A percentile compares a stretch with the other conserved stretches of the same genome.
phyloP scores from a whole-genome alignment of 2,113 vertebrate genomes.

The Sterrhoptilus dennistouni region DNA sequence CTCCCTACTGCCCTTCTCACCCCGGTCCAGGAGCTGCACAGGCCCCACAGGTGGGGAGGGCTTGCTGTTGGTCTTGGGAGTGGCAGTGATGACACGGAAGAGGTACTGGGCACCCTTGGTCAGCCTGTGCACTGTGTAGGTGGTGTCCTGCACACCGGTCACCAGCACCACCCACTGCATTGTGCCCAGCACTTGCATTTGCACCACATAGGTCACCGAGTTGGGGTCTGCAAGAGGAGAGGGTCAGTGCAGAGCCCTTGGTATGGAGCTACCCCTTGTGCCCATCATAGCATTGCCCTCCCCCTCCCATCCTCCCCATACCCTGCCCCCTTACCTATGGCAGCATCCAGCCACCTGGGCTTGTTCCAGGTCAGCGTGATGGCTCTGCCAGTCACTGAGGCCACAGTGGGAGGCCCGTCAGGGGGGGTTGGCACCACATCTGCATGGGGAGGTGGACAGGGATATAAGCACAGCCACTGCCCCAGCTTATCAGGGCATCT shows the following conservation, averaged over 20 bases:
- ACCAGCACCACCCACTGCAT: slow-evolving; percentile 91
- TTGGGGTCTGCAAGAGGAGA: slow-evolving; percentile 78
- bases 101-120: slow-evolving; percentile 87
- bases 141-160: slow-evolving; percentile 80
- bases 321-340: slow-evolving; percentile 81
- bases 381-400: slow-evolving; percentile 87
- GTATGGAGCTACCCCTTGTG: fast-evolving
- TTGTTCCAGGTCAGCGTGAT: slow-evolving; percentile 90
- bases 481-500: not conserved
- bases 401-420: slow-evolving; percentile 84
- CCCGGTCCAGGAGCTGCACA: slow-evolving; percentile 84
- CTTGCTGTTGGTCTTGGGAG: slow-evolving; percentile 92
- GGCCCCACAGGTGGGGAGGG: slow-evolving; percentile 86
- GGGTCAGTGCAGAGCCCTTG: not conserved
- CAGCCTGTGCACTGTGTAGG: slow-evolving; percentile 80
- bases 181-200: slow-evolving; percentile 91
- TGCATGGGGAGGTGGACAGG: slow-evolving; percentile 42
- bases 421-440: slow-evolving; percentile 94
- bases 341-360: slow-evolving; percentile 89
- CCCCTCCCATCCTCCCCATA: not conserved
- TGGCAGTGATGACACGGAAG: slow-evolving; percentile 91
- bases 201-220: slow-evolving; percentile 88
- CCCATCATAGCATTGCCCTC: fast-evolving
- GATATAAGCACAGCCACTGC: not conserved
- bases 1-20: slow-evolving; percentile 62